Evolutionary conservation across 2,888 invertebrate genomes (phyloP).

Genomic region (Aporophyla lueneburgensis): DNA sequence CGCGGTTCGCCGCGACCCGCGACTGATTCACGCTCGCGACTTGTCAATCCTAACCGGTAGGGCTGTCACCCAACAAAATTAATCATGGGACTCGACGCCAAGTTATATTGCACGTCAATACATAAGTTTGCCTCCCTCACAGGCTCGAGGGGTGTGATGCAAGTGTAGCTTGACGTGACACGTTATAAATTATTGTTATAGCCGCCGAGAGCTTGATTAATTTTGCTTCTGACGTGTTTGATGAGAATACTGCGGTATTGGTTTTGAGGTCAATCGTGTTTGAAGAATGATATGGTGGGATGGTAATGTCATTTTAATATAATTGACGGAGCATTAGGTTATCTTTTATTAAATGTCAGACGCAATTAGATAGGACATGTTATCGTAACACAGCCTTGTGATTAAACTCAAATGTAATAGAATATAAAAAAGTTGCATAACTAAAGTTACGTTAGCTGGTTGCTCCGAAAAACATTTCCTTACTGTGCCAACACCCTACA

Average conservation of each 20-base stretch:
- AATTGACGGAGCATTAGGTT: constrained; percentile 31
- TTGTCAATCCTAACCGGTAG: constrained; percentile 56
- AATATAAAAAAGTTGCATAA: background rate
- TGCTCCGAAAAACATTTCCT: background rate
- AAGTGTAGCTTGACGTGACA: constrained; percentile 63
- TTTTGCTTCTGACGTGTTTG: constrained; percentile 60
- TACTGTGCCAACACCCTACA: background rate
- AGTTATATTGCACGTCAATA: constrained; percentile 68
- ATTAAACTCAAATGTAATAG: background rate
- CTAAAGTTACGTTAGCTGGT: too few relatives aligned
- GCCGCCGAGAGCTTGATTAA: constrained; percentile 63
- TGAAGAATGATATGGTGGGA: constrained; percentile 36
- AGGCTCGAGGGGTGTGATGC: constrained; percentile 49
- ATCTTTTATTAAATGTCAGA: constrained; percentile 25
- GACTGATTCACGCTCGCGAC: constrained; percentile 70
- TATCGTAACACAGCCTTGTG: constrained; percentile 8
- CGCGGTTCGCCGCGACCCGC: constrained; percentile 57
- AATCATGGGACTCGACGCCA: constrained; percentile 58
- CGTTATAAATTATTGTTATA: constrained; percentile 67
- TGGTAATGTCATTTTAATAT: constrained; percentile 42
- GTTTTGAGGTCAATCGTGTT: constrained; percentile 49
- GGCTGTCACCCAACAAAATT: constrained; percentile 64
- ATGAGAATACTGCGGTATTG: constrained; percentile 50
- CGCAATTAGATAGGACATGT: constrained; percentile 26
- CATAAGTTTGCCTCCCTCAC: constrained; percentile 59